phyloP scores from a whole-genome alignment of 2,797 vertebrate genomes.

The Gymnopithys bicolor region DNA sequence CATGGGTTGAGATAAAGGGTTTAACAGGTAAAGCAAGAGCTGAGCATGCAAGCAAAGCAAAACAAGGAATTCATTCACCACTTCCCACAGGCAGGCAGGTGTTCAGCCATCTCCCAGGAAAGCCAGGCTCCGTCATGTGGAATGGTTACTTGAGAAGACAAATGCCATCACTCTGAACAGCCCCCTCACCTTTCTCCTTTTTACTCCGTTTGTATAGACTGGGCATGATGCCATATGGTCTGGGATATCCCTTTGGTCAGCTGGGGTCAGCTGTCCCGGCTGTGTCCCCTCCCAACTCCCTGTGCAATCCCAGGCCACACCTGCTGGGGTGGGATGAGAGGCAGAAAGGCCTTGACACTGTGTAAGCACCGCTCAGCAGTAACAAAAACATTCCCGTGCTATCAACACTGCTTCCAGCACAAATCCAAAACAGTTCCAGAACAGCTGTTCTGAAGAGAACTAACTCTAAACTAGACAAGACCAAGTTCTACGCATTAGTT shows the following conservation, averaged over 20 bases:
- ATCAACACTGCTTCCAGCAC: neutral
- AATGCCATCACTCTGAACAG: rapidly evolving
- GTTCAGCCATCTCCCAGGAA: neutral
- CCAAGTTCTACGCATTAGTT: neutral
- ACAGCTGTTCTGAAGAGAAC: neutral
- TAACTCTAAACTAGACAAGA: neutral
- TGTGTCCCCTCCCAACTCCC: neutral
- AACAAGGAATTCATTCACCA: neutral
- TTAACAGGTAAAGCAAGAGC: neutral
- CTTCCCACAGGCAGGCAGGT: neutral
- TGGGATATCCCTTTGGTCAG: neutral
- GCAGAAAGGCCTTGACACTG: neutral
- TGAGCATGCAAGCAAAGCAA: neutral
- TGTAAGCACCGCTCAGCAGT: neutral
- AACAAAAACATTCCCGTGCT: neutral
- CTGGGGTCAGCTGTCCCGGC: neutral
- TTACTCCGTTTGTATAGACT: neutral
- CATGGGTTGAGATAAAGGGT: neutral
- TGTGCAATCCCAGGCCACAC: neutral
- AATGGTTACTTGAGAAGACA: neutral
- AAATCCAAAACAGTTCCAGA: neutral
- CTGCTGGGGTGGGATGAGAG: neutral
- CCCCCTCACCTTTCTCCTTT: neutral
- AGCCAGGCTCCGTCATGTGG: rapidly evolving
- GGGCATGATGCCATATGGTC: rapidly evolving